phyloP scores from a whole-genome alignment of 2,888 invertebrate species.

The Sphinx pinastri region DNA sequence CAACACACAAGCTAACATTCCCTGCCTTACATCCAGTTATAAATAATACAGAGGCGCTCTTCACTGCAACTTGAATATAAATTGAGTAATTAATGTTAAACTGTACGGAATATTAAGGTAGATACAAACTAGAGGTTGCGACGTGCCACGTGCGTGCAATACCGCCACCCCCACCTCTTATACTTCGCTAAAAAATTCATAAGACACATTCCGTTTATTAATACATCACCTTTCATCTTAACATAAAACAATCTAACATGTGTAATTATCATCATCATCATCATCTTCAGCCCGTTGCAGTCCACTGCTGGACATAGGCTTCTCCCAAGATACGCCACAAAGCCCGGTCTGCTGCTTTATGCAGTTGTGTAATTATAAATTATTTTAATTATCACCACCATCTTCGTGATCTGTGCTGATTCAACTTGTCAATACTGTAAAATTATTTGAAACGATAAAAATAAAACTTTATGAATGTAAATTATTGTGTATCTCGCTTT shows the following conservation, averaged over 20 bases:
- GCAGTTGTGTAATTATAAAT: not conserved
- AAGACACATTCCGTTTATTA: slow-evolving; percentile 10
- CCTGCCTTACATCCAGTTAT: slow-evolving; percentile 39
- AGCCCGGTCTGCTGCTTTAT: too few species aligned
- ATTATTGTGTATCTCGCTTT: not conserved
- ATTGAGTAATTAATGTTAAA: slow-evolving; percentile 78
- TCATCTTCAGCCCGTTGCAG: too few species aligned
- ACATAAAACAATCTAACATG: not conserved
- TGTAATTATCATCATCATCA: not conserved
- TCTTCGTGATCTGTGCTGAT: not conserved
- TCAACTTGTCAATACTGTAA: not conserved
- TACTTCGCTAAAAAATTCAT: slow-evolving; percentile 20
- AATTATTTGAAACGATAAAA: not conserved
- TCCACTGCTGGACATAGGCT: too few species aligned
- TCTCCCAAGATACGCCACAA: too few species aligned
- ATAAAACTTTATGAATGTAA: not conserved
- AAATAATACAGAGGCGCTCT: slow-evolving; percentile 75
- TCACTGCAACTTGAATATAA: slow-evolving; percentile 79
- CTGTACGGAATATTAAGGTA: slow-evolving; percentile 66
- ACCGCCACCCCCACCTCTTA: not conserved
- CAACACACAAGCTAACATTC: slow-evolving; percentile 23
- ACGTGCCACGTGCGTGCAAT: slow-evolving; percentile 11
- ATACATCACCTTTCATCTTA: slow-evolving; percentile 2
- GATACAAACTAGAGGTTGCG: slow-evolving; percentile 45
- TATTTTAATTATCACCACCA: not conserved